phyloP scores from a whole-genome alignment of 2,888 invertebrate species.

The Polietes domitor region DNA sequence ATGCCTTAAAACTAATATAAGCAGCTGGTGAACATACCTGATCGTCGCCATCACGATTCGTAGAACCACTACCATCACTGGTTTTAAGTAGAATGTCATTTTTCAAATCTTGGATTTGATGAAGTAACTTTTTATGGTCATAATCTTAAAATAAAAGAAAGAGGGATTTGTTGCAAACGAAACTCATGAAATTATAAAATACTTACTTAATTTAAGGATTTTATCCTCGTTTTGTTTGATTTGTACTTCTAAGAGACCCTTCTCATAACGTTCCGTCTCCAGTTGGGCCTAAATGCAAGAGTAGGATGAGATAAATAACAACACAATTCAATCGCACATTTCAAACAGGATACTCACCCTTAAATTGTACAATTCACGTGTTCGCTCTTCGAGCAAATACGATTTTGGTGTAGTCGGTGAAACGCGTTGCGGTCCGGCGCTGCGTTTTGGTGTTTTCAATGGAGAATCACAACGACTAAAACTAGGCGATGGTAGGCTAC shows the following conservation, averaged over 20 bases:
- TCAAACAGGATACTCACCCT: slow-evolving; percentile 70
- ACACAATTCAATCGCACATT: neutral
- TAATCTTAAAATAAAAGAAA: slow-evolving; percentile 64
- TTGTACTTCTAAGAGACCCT: slow-evolving; percentile 75
- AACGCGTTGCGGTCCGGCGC: slow-evolving; percentile 66
- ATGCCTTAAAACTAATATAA: neutral
- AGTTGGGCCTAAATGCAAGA: slow-evolving; percentile 72
- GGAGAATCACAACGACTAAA: slow-evolving; percentile 66
- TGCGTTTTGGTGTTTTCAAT: slow-evolving; percentile 69
- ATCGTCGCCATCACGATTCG: slow-evolving; percentile 65
- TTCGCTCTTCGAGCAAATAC: slow-evolving; percentile 75
- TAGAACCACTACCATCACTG: slow-evolving; percentile 66
- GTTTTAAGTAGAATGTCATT: slow-evolving; percentile 69
- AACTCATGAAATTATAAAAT: neutral
- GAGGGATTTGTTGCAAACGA: neutral
- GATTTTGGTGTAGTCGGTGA: slow-evolving; percentile 77
- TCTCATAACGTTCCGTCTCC: slow-evolving; percentile 78
- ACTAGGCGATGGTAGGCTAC: slow-evolving; percentile 22
- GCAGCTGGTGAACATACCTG: slow-evolving; percentile 59
- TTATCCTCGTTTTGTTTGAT: slow-evolving; percentile 75
- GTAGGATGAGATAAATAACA: neutral
- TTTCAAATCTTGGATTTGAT: slow-evolving; percentile 72
- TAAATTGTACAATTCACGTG: slow-evolving; percentile 75
- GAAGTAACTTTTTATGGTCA: slow-evolving; percentile 70
- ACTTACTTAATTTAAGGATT: slow-evolving; percentile 73